Conservation (phyloP, 1,140 invertebrate genomes). For the Episyrphus balteatus region DNA sequence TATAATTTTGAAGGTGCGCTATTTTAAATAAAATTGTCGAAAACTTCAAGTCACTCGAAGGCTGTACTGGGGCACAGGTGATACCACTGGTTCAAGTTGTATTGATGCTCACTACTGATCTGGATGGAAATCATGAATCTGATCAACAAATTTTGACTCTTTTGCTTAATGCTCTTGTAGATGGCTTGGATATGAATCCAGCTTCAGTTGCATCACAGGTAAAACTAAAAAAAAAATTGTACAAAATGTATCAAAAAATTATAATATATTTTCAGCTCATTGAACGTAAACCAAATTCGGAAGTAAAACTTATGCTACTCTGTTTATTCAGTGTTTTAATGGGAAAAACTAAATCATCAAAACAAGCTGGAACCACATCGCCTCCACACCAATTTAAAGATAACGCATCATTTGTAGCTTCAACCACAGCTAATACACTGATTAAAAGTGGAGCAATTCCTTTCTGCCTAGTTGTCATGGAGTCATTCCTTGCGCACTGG, state of each 20-base stretch:
- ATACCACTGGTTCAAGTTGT: constrained; percentile 87
- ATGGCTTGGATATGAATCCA: constrained; percentile 65
- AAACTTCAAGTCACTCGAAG: constrained; percentile 33
- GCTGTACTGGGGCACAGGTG: constrained; percentile 57
- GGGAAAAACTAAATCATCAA: constrained; percentile 33
- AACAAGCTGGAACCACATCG: constrained; percentile 35
- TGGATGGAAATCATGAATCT: constrained; percentile 71
- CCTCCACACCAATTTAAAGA: constrained; percentile 45
- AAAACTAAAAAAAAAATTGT: constrained; percentile 1
- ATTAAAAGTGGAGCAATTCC: constrained; percentile 67
- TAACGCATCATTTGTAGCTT: constrained; percentile 56
- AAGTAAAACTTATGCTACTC: constrained; percentile 83
- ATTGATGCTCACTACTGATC: constrained; percentile 79
- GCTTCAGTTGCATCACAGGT: constrained; percentile 28
- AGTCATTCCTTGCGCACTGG: constrained; percentile 75
- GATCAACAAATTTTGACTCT: constrained; percentile 66
- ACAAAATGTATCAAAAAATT: too few species aligned
- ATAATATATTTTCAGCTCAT: constrained; percentile 25
- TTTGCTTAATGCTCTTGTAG: constrained; percentile 60
- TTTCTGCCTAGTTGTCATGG: constrained; percentile 71
- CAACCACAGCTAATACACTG: constrained; percentile 64
- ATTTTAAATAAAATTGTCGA: constrained; percentile 33
- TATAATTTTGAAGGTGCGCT: constrained; percentile 14
- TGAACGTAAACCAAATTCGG: constrained; percentile 51
- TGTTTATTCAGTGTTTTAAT: constrained; percentile 48